Conservation (phyloP, 64 coral and sea anemone genomes). For the Dendrophyllia cribrosa region DNA sequence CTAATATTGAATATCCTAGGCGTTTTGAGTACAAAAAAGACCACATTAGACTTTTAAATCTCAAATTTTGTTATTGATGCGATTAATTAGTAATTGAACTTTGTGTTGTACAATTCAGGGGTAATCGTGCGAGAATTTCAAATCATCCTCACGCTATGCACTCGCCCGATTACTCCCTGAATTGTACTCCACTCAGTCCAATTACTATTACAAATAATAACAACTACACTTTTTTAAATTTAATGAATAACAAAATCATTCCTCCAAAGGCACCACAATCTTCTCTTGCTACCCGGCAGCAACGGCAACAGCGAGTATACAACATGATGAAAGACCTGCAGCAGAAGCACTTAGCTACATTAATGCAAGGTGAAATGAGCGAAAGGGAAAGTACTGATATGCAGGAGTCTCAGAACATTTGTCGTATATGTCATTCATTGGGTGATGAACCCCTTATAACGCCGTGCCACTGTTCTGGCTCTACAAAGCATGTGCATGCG, state of each 20-base stretch:
- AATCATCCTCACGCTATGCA: no score
- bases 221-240: no score
- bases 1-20: no score
- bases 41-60: no score
- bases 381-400: constrained; percentile 70
- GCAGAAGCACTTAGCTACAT: constrained; percentile 73
- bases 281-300: constrained; percentile 48
- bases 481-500: constrained; percentile 86
- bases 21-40: no score
- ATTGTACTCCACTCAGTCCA: no score
- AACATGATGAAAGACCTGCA: constrained; percentile 96
- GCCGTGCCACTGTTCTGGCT: constrained; percentile 88
- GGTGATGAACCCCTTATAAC: constrained; percentile 86
- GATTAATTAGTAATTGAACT: no score
- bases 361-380: constrained; percentile 87
- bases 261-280: background rate
- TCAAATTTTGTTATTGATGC: no score
- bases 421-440: constrained; percentile 86
- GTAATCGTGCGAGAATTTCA: no score
- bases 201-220: no score
- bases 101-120: no score
- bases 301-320: constrained; percentile 87
- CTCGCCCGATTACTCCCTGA: no score
- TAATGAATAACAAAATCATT: background rate
- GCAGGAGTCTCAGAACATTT: constrained; percentile 89